A percentile compares a stretch with the other conserved stretches of the same genome.
phyloP scores from a whole-genome alignment of 2,797 vertebrate genomes.

The Mormyrus proboscirostris region DNA sequence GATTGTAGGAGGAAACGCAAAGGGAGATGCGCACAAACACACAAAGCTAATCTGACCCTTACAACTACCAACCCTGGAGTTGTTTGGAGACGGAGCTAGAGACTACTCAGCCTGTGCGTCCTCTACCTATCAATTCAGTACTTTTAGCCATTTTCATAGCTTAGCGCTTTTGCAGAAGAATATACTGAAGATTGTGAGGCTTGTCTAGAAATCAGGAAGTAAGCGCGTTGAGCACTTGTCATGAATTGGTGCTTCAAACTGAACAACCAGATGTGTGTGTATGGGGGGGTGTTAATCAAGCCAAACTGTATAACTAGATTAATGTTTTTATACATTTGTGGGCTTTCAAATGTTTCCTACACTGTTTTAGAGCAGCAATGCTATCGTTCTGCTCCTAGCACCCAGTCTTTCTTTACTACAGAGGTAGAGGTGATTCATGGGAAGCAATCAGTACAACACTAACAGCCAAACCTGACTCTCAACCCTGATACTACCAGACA shows the following conservation, averaged over 20 bases:
- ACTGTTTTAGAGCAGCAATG: not conserved
- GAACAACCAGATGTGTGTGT: not conserved
- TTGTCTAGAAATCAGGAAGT: slow-evolving; percentile 1
- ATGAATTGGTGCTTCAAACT: not conserved
- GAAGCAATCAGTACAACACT: slow-evolving; percentile 7
- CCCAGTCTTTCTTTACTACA: not conserved
- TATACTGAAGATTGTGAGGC: not conserved
- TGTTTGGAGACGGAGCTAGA: not conserved
- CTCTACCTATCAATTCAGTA: not conserved
- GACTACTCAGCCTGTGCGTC: not conserved
- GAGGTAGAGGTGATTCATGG: not conserved
- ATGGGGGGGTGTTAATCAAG: not conserved
- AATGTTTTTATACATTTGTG: not conserved
- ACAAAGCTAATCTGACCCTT: not conserved
- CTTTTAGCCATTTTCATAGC: not conserved
- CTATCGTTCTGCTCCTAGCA: not conserved
- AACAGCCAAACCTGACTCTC: not conserved
- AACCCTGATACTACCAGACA: not conserved
- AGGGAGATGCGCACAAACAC: not conserved
- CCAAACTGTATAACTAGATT: not conserved
- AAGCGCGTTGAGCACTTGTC: slow-evolving; percentile 38
- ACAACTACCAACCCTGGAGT: not conserved
- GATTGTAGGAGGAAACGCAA: not conserved
- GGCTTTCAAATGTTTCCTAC: not conserved
- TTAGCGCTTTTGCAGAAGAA: not conserved